Evolutionary conservation across 2,113 vertebrate genomes (phyloP).

Genomic region (Erythrolamprus reginae): DNA sequence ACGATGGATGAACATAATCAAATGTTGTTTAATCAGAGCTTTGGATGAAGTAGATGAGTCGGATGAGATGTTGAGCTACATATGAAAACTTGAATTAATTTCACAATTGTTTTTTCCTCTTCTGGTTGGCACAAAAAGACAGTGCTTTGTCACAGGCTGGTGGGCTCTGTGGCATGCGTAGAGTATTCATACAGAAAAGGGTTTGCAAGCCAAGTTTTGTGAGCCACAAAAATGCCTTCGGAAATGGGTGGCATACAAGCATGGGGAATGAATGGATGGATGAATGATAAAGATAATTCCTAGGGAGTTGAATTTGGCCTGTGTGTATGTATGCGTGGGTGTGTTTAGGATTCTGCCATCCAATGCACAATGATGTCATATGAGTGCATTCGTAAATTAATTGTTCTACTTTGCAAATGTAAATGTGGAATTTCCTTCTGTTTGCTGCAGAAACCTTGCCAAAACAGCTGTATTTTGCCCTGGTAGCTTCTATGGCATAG

Average conservation of each 20-base stretch:
- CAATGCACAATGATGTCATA: not conserved
- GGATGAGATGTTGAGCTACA: not conserved
- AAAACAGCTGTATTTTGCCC: not conserved
- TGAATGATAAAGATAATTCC: not conserved
- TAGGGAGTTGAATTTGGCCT: not conserved
- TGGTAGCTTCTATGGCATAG: not conserved
- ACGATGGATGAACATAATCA: no score
- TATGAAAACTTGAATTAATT: not conserved
- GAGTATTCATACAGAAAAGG: not conserved
- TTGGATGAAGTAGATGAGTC: no score
- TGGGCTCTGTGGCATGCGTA: not conserved
- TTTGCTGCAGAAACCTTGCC: not conserved
- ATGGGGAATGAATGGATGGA: not conserved
- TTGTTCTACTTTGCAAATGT: not conserved
- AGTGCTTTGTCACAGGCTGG: not conserved
- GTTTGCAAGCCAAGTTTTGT: not conserved
- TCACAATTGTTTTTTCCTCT: not conserved
- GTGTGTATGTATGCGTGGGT: not conserved
- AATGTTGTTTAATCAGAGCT: no score
- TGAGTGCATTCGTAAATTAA: not conserved
- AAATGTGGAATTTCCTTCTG: not conserved
- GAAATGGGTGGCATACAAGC: not conserved
- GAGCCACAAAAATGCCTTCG: not conserved
- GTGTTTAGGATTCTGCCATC: not conserved
- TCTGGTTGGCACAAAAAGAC: not conserved